Evolutionary conservation across 2,888 invertebrate genomes (phyloP), one percentile per base, ranked within the genome.

Genomic region (Lithophane leautieri): DNA sequence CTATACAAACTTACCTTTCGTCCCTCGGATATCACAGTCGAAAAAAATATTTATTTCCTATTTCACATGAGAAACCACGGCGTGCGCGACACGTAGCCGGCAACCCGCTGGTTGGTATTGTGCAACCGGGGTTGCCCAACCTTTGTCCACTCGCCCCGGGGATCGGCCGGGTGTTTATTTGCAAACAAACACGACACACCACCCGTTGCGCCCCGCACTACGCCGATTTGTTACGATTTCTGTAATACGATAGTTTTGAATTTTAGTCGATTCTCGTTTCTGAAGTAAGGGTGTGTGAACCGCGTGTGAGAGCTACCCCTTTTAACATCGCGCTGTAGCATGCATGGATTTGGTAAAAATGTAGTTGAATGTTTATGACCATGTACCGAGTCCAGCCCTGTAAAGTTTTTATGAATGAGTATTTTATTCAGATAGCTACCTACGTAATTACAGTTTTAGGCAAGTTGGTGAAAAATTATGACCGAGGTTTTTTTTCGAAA

Each of bases 121-220:
- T 95, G 87, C 90, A 86, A 89, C 88, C 87, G 88, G 89, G 90
- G 85, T 82, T 87, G 85, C 78, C 80, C 89, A 81, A 86, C 82
- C 81, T 77, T 88, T 88, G 88, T 88, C 80, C 73, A 78, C 65
- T 80, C 85, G 71, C 91, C 80, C 85, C 90, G 89, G 92, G 93
- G 84, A 86, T 87, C 91, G 87, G 94, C 94, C 95, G 94, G 95
- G 93, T 96, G 96, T 95, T 95, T 96, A 96, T 96, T 96, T 96
- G 96, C 95, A 96, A 96, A 96, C 95, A 95, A 90, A 91, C 91
- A 88, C 88, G 91, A 90, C 88, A 92, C 89, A 78, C 93, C 94
- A 87, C 96, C 96, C 92, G 94, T 92, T 88, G 94, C 77, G 90
- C 86, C 47, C 81, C 84, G 88, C 89, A 90, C 93, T 91, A 91